Percentiles rank a stretch among this genome's conserved stretches.
Evolutionary conservation across 2,888 invertebrate genomes (phyloP).

Genomic region (Cheiracanthium punctorium): DNA sequence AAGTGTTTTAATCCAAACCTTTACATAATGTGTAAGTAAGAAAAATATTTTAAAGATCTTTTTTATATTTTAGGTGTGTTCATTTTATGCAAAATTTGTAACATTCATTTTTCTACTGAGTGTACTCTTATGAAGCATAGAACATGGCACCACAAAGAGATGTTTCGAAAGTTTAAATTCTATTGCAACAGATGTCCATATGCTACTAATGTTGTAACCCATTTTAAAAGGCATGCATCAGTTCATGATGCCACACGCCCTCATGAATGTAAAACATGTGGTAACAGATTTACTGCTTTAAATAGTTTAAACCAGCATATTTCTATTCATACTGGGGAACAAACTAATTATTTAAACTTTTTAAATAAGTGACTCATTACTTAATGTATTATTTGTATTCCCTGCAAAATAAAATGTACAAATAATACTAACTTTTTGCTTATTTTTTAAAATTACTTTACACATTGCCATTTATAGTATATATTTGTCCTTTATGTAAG

Average conservation of each 20-base stretch:
- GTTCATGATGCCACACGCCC: slow-evolving; percentile 34
- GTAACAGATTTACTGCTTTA: slow-evolving; percentile 55
- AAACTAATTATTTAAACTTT: background rate
- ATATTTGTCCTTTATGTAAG: too few relatives aligned
- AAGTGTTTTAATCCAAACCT: too few relatives aligned
- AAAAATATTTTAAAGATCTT: too few relatives aligned
- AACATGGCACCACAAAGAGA: slow-evolving; percentile 50
- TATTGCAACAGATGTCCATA: slow-evolving; percentile 43
- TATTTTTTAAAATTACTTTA: too few relatives aligned
- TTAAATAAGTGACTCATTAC: too few relatives aligned
- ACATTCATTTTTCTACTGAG: slow-evolving; percentile 38
- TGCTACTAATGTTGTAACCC: slow-evolving; percentile 49
- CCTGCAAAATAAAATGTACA: too few relatives aligned
- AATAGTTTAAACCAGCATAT: slow-evolving; percentile 34
- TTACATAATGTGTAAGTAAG: too few relatives aligned
- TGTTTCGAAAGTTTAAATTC: slow-evolving; percentile 12
- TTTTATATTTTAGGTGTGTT: background rate
- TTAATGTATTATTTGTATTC: too few relatives aligned
- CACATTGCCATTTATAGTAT: too few relatives aligned
- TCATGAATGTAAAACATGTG: slow-evolving; percentile 37
- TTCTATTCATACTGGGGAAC: slow-evolving; percentile 51
- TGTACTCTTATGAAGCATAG: slow-evolving; percentile 40
- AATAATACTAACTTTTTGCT: too few relatives aligned
- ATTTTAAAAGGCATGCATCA: slow-evolving; percentile 34
- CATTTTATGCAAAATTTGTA: background rate